Evolutionary conservation across 2,113 vertebrate genomes (phyloP), one percentile per base, ranked within the genome.

Genomic region (Semnornis frantzii): DNA sequence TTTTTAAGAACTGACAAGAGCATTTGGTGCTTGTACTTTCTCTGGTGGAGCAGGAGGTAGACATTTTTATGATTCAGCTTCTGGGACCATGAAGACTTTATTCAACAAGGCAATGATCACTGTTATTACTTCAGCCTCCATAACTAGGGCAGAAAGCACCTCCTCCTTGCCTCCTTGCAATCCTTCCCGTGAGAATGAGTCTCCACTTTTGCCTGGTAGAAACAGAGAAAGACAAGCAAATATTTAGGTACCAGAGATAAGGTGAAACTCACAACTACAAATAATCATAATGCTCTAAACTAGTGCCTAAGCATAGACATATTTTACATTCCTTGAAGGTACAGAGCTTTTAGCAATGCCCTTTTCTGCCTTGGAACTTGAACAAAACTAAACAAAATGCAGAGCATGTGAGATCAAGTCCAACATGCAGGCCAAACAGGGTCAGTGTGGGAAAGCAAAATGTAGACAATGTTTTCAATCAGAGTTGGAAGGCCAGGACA

Each of bases 401-500:
- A 64, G 76, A 89, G 70, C 74, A 34, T 72, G 15, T 19, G 14
- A 80, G 50, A 87, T 48, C 44, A 68, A 83, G 87, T 76, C 77
- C 63, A 82, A 87, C 66, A 46, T 18, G 34, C 79, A 83, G 62
- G 39, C 42, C 0, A 1, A 93, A 78, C 31, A n/a, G 69, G 72
- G 62, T 83, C 91, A 87, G 69, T 80, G 58, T 69, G 55, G 65
- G 73, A 79, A 94, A 88, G 58, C 82, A 91, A 92, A 91, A 85
- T 91, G 85, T 91, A 90, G 54, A 15, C 19, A 64, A 30, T 12
- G 60, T 76, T 48, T 86, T 86, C 92, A 91, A 85, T 81, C 65
- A 69, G 87, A 87, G 66, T 46, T 85, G 34, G 65, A 90, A 94
- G 85, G 85, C 55, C 48, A 68, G 90, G n/a, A 91, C 30, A 33